phyloP scores from a whole-genome alignment of 2,113 vertebrate genomes.

The Calonectris borealis region DNA sequence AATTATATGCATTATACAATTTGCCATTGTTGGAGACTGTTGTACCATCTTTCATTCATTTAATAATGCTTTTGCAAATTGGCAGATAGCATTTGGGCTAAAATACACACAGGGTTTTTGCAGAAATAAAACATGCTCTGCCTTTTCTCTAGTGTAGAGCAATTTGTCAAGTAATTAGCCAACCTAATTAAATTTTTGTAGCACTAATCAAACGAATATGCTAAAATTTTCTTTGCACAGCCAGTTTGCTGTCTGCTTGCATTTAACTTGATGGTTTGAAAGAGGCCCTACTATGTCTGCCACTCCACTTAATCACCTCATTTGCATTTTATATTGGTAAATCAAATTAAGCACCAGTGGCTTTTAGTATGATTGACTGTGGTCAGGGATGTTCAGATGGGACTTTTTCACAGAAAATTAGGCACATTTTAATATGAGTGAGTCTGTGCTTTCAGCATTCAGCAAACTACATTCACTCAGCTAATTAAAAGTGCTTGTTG shows the following conservation, averaged over 20 bases:
- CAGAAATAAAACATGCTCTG: constrained; percentile 79
- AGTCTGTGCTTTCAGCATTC: constrained; percentile 86
- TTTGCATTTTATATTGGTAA: constrained; percentile 99
- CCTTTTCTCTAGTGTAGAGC: constrained; percentile 88
- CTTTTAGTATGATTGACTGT: constrained; percentile 99
- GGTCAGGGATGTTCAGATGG: constrained; percentile 94
- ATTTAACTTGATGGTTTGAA: constrained; percentile 99
- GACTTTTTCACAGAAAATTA: constrained; percentile 98
- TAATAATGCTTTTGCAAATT: constrained; percentile 98
- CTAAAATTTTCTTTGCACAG: constrained; percentile 97
- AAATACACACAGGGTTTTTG: constrained; percentile 82
- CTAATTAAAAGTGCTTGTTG: constrained; percentile 98
- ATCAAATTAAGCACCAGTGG: constrained; percentile 99
- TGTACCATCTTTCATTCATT: constrained; percentile 97
- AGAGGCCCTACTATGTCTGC: constrained; percentile 91
- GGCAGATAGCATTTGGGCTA: constrained; percentile 89
- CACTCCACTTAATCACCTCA: constrained; percentile 99
- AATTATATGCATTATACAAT: constrained; percentile 93
- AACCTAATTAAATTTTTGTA: constrained; percentile 96
- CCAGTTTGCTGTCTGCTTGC: constrained; percentile 93
- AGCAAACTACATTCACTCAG: constrained; percentile 97
- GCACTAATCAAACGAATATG: constrained; percentile 98
- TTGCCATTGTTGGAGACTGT: constrained; percentile 89
- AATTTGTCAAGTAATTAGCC: constrained; percentile 99
- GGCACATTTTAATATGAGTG: constrained; percentile 96